phyloP scores from a whole-genome alignment of 2,113 vertebrate genomes.

The Rutilus rutilus region DNA sequence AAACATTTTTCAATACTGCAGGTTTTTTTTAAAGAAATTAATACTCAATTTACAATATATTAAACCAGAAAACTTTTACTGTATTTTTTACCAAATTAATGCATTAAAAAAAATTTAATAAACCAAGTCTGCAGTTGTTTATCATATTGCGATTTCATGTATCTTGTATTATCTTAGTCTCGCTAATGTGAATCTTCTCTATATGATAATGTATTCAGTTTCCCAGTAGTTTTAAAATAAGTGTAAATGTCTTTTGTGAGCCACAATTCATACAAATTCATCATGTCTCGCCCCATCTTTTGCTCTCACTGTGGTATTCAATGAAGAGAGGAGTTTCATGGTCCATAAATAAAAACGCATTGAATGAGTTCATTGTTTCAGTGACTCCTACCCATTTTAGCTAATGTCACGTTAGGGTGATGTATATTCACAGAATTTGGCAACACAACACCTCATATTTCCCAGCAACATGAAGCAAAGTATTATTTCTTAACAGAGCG shows the following conservation, averaged over 20 bases:
- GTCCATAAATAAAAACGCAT: slow-evolving; percentile 1
- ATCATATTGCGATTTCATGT: no score
- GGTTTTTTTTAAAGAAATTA: no score
- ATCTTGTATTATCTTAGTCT: not conserved
- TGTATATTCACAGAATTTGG: not conserved
- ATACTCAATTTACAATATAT: no score
- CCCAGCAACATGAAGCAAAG: not conserved
- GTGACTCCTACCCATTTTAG: slow-evolving; percentile 16
- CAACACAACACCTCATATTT: not conserved
- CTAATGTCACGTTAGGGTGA: slow-evolving; percentile 31
- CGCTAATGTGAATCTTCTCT: not conserved
- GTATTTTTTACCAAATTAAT: no score
- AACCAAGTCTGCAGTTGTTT: not conserved
- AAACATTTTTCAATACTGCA: no score
- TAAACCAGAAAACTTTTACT: no score
- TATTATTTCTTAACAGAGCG: not conserved
- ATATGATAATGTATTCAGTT: not conserved
- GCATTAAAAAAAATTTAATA: not conserved
- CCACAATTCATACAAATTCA: slow-evolving; percentile 13
- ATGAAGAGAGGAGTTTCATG: not conserved
- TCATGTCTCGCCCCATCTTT: slow-evolving; percentile 3
- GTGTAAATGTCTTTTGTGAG: not conserved
- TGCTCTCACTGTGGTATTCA: slow-evolving; percentile 1
- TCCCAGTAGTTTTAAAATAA: not conserved
- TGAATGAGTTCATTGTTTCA: slow-evolving; percentile 39